A percentile compares a stretch with the other conserved stretches of the same genome.
Evolutionary conservation across 2,797 vertebrate genomes (phyloP).

Genomic region (Pipistrellus pygmaeus): DNA sequence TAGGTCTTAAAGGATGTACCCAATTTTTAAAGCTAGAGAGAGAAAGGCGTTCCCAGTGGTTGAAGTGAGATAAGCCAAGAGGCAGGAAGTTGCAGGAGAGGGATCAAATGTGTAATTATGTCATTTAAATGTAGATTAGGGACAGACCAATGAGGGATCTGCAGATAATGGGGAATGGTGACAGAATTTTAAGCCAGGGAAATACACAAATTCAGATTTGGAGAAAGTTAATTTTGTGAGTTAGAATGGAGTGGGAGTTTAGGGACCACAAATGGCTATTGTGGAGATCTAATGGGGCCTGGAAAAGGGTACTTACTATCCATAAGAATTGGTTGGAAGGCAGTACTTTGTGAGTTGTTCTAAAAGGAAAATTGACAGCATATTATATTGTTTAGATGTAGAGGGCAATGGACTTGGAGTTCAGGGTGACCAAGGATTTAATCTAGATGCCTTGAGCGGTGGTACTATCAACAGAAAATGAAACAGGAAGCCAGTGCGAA

Average conservation of each 20-base stretch:
- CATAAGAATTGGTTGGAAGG: not conserved
- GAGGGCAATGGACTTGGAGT: not conserved
- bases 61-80: not conserved
- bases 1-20: conserved; percentile 14
- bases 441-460: not conserved
- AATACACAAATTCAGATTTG: not conserved
- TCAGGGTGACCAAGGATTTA: not conserved
- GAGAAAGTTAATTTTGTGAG: not conserved
- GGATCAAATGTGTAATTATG: not conserved
- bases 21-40: conserved; percentile 15
- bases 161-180: not conserved
- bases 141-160: not conserved
- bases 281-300: too few relatives aligned
- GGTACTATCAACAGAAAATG: not conserved
- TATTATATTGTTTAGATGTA: not conserved
- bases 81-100: not conserved
- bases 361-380: not conserved
- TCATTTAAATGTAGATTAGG: conserved; percentile 9
- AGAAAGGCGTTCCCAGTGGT: not conserved
- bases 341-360: not conserved
- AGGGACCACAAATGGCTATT: not conserved
- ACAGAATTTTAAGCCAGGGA: not conserved
- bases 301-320: too few relatives aligned
- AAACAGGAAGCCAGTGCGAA: not conserved
- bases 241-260: not conserved